These are phyloP conservation scores for Eulimnadia texana DNA, from an alignment of 1,140 invertebrate species.

Conservation along the genomic window DNA sequence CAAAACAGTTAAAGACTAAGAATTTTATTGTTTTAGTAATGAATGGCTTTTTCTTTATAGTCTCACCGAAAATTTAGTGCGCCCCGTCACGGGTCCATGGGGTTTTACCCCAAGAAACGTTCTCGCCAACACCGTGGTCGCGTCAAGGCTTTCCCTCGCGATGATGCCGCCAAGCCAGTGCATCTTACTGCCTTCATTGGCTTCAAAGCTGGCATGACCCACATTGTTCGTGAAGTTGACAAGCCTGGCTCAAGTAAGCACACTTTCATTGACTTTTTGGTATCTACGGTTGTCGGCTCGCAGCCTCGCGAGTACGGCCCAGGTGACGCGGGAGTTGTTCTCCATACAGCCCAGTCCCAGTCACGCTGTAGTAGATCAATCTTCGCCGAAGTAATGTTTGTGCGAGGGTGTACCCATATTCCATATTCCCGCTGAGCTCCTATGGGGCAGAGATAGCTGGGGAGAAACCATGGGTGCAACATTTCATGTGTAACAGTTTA, in stretches of 20 bases:
- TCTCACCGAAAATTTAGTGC: conserved; percentile 99
- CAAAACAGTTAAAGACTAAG: background rate
- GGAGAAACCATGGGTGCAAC: conserved; percentile 21
- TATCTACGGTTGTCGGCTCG: background rate
- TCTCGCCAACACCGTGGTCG: conserved; percentile 90
- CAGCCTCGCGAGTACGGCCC: background rate
- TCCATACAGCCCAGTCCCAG: conserved; percentile 6
- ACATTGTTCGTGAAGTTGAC: conserved; percentile 96
- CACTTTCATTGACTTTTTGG: background rate
- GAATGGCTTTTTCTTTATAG: conserved; percentile 60
- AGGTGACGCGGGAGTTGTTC: conserved; percentile 9
- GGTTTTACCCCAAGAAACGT: conserved; percentile 97
- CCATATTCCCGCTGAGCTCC: conserved; percentile 1
- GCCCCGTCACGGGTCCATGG: conserved; percentile 98
- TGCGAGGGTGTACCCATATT: conserved; percentile 8
- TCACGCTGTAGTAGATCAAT: conserved; percentile 10
- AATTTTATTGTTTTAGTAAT: background rate
- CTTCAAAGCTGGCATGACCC: conserved; percentile 99
- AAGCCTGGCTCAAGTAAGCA: conserved; percentile 95
- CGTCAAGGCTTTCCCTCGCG: conserved; percentile 99
- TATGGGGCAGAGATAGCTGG: conserved; percentile 1
- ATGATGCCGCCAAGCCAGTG: conserved; percentile 89
- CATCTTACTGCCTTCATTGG: conserved; percentile 96
- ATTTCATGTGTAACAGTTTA: conserved; percentile 26
- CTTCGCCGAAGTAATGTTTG: background rate